Evolutionary conservation across 2,888 invertebrate genomes (phyloP), one percentile per base, ranked within the genome.

Genomic region (Agrilus biguttatus): DNA sequence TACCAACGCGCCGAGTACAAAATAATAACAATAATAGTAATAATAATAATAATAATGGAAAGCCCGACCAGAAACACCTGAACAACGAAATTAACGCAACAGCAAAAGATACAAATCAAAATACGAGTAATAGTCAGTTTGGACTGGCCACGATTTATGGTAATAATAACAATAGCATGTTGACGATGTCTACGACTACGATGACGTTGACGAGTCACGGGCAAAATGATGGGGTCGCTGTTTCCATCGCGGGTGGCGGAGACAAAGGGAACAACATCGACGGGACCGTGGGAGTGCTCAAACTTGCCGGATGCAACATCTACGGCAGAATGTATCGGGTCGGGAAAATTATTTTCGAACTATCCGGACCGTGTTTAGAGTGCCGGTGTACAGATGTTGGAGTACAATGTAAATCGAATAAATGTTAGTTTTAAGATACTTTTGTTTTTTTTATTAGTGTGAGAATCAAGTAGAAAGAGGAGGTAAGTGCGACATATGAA

Each of bases 281-380:
- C 23, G 53, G 56, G 2, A 53, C 56, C 28, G 52, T 62, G 14
- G 79, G 80, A 33, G 64, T 80, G 40, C 65, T 85, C 37, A 88
- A 87, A 63, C 62, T 89, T 47, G 86, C 86, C 10, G 89, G 89
- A 1, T 90, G 90, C 60, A 90, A 90, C 65, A 89, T 90, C 54
- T 89, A 89, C 57, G 90, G 90, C 6, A 73, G 82, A 49, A 89
- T 89, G 83, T 89, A 89, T 63, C 73, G 83, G 19, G 83, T 89
- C 8, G 87, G 85, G 4, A 73, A 80, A 55, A 81, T 86, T 51
- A 88, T 90, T 53, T 74, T 80, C 2, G 88, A 90, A 67, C 67
- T 90, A 47, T 87, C 88, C 6, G 79, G 79, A 44, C 77, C 82
- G 12, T 90, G 90, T 64, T 74, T 80, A 51, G 83, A 85, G 65